phyloP scores from a whole-genome alignment of 2,113 vertebrate species.

The Felis chaus region DNA sequence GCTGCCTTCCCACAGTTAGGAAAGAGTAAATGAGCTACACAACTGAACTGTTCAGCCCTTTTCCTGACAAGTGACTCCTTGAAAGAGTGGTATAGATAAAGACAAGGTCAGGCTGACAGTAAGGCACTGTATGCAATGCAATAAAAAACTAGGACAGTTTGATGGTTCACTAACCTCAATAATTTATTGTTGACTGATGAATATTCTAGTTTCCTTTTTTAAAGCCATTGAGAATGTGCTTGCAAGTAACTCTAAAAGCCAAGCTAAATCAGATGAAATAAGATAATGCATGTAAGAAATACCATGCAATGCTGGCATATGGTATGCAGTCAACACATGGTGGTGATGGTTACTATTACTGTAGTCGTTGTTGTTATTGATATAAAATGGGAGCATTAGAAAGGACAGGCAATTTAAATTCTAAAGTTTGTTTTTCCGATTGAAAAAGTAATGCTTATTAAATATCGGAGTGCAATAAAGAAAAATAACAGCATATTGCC shows the following conservation, averaged over 20 bases:
- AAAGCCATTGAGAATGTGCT: not conserved
- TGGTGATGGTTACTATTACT: not conserved
- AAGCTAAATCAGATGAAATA: not conserved
- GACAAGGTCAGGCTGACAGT: not conserved
- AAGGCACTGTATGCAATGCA: not conserved
- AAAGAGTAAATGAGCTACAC: not conserved
- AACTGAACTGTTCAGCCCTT: not conserved
- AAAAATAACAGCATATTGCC: not conserved
- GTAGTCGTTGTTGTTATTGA: not conserved
- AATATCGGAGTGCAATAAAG: not conserved
- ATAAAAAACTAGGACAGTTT: not conserved
- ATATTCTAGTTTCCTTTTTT: not conserved
- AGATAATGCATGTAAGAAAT: not conserved
- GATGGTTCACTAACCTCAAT: not conserved
- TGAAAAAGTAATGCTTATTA: not conserved
- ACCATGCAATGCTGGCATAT: not conserved
- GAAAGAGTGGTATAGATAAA: not conserved
- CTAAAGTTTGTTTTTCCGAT: not conserved
- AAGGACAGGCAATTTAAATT: not conserved
- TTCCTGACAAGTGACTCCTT: not conserved
- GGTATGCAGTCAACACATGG: not conserved
- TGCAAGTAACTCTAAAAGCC: constrained; percentile 3
- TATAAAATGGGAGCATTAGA: not conserved
- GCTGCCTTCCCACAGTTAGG: not conserved
- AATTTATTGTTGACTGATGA: not conserved